These are phyloP conservation scores for Sebastolobus altivelis DNA, from an alignment of 2,797 vertebrate species.

Conservation along the genomic window DNA sequence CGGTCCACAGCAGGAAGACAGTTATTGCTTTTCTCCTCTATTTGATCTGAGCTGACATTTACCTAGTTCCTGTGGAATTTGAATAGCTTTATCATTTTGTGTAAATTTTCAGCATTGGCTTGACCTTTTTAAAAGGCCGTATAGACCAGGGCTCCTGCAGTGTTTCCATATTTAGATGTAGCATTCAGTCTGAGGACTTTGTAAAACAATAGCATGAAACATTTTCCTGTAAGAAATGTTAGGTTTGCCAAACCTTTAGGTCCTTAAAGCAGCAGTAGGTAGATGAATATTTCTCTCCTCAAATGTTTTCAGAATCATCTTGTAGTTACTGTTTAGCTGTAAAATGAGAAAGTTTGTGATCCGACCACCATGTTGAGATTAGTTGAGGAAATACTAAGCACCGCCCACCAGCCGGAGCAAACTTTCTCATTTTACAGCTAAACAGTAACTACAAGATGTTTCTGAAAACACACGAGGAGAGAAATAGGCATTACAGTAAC, in stretches of 20 bases:
- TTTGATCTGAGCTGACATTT: slow-evolving; percentile 77
- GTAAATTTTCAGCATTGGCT: slow-evolving; percentile 44
- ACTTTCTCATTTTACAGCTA: no score
- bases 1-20: slow-evolving; percentile 35
- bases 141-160: slow-evolving; percentile 13
- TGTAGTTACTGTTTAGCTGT: no score
- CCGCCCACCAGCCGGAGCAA: no score
- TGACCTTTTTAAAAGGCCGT: slow-evolving; percentile 68
- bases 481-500: no score
- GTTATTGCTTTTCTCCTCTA: slow-evolving; percentile 43
- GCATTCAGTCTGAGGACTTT: slow-evolving; percentile 7
- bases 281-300: no score
- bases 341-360: no score
- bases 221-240: neutral
- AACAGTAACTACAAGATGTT: no score
- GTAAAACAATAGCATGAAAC: neutral
- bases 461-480: no score
- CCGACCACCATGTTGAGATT: no score
- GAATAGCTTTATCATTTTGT: slow-evolving; percentile 65
- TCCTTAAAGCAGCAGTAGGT: neutral
- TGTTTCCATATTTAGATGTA: slow-evolving; percentile 53
- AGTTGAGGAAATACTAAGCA: no score
- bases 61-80: slow-evolving; percentile 63
- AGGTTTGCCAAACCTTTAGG: neutral
- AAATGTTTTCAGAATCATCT: no score